These are phyloP conservation scores for Bubo bubo DNA, from an alignment of 2,113 vertebrate species.

Conservation along the genomic window DNA sequence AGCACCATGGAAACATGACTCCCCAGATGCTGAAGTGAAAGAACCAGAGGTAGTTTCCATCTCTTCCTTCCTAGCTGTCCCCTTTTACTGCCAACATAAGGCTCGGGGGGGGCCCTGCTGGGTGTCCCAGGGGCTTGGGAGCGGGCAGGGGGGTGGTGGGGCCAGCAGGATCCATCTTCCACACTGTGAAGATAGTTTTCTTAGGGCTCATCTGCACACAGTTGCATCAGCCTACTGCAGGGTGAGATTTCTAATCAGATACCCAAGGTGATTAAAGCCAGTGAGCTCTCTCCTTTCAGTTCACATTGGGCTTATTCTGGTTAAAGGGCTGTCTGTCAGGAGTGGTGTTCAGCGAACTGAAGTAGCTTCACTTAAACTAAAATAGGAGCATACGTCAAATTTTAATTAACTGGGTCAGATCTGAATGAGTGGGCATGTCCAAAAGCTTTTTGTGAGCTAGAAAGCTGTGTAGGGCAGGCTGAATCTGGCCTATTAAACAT, in stretches of 20 bases:
- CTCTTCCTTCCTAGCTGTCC: not conserved
- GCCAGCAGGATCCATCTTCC: not conserved
- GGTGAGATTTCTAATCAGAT: not conserved
- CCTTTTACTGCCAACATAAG: not conserved
- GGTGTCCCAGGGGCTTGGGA: accelerated
- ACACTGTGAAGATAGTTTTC: not conserved
- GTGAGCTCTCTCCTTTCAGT: not conserved
- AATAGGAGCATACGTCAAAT: not conserved
- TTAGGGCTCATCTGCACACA: not conserved
- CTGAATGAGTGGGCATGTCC: not conserved
- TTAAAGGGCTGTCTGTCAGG: not conserved
- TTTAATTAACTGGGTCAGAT: conserved; percentile 41
- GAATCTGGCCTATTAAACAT: conserved; percentile 5
- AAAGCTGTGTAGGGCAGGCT: not conserved
- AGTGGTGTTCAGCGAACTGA: not conserved
- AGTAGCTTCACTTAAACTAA: not conserved
- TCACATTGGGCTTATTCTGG: not conserved
- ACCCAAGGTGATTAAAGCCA: not conserved
- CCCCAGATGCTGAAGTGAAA: not conserved
- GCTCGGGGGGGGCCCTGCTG: not conserved
- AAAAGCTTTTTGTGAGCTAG: conserved; percentile 8
- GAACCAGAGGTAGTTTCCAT: not conserved
- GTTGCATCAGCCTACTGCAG: not conserved
- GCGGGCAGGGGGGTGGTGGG: not conserved
- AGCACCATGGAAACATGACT: not conserved